Evolutionary conservation across 1,140 invertebrate genomes (phyloP), one percentile per base, ranked within the genome.

Genomic region (Drosophila novamexicana): DNA sequence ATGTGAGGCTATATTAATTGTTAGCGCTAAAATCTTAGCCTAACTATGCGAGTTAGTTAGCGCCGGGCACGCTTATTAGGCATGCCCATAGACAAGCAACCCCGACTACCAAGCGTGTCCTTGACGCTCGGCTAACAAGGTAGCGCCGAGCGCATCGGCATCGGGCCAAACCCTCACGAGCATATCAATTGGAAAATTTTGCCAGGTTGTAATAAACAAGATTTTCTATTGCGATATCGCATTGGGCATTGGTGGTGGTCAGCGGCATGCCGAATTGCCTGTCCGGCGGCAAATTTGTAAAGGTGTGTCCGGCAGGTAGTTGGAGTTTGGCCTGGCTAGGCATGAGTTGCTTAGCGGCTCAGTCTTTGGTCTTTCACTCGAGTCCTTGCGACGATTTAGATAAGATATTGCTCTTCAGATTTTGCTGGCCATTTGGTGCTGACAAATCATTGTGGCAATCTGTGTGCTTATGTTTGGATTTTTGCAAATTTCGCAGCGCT

Each of bases 141-240:
- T 73, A 84, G 75, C 66, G 81, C 75, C 81, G 71, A 81, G 75
- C 63, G 75, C 76, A 76, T 66, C 40, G 71, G 12, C 36, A 22
- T n/a, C 16, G 37, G 36, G 49, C 61, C 52, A 50, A 69, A 54
- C 85, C 54, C 54, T 40, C 37, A 57, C 36, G 37, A 57, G 52
- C 52, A 54, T 83, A 82, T 79, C 83, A 91, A 85, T 91, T 74
- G 76, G 88, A 72, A 64, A 85, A 82, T 89, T 74, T 91, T 80
- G 89, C 83, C 79, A 91, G 90, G 65, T 79, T 81, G 80, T 84
- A 84, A 82, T 90, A 89, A 91, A 91, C 89, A 91, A 91, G 89
- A 91, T 91, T 82, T 65, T 82, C 45, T 79, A 91, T 76, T 80
- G 74, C 79, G 89, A 91, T 91, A 85, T 65, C 22, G 36, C 9